Conservation (phyloP, 1,140 invertebrate genomes). For the Spodoptera frugiperda region DNA sequence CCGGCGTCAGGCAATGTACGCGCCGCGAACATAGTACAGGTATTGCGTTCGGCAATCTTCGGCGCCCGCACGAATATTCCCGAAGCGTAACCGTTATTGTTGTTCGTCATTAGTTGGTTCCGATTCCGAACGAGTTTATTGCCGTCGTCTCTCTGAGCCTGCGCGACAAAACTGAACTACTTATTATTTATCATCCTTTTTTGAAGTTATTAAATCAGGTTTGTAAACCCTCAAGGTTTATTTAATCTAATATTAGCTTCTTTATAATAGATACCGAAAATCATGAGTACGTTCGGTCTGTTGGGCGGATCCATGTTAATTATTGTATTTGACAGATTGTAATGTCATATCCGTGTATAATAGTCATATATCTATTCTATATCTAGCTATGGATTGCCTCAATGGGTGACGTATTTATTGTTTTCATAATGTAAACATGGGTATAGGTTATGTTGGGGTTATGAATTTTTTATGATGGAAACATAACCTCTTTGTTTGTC, state of each 20-base stretch:
- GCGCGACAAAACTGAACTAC: neutral
- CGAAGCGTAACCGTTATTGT: slow-evolving; percentile 41
- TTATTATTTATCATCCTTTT: neutral
- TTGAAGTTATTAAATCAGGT: neutral
- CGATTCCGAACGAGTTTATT: slow-evolving; percentile 27
- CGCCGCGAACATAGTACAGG: slow-evolving; percentile 78
- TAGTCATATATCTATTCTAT: neutral
- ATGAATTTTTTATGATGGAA: slow-evolving; percentile 21
- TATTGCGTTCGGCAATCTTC: slow-evolving; percentile 62
- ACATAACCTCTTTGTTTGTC: slow-evolving; percentile 20
- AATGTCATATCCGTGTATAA: slow-evolving; percentile 1
- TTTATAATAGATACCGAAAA: no score
- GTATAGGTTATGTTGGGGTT: neutral
- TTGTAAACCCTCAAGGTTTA: neutral
- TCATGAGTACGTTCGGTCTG: no score
- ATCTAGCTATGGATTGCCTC: neutral
- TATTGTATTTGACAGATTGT: slow-evolving; percentile 7
- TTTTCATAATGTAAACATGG: neutral
- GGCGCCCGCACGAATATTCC: slow-evolving; percentile 47
- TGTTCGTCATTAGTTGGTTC: slow-evolving; percentile 29
- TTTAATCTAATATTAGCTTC: neutral
- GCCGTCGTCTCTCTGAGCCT: slow-evolving; percentile 21
- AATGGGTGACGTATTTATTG: neutral
- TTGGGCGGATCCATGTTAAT: slow-evolving; percentile 9
- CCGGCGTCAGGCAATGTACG: slow-evolving; percentile 77